Evolutionary conservation across 2,888 invertebrate species (phyloP).

Genomic region (Cynaeus angustus): DNA sequence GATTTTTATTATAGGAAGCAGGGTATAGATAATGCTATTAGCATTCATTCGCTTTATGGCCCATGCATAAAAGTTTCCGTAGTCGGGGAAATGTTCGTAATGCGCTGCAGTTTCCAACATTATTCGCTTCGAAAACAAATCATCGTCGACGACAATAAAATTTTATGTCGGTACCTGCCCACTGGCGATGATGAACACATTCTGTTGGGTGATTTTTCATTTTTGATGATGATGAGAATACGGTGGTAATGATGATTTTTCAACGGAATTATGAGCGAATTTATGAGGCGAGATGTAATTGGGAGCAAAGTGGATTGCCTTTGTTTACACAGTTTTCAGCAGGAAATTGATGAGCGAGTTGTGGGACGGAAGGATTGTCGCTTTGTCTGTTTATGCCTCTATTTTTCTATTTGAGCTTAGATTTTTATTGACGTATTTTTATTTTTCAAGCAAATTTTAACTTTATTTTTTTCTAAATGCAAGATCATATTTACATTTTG

Average conservation of each 20-base stretch:
- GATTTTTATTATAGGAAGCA: slow-evolving; percentile 52
- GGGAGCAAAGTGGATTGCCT: slow-evolving; percentile 12
- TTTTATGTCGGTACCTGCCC: slow-evolving; percentile 29
- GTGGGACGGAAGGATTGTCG: no score
- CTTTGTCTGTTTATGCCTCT: no score
- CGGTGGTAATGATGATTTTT: slow-evolving; percentile 8
- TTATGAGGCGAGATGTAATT: slow-evolving; percentile 10
- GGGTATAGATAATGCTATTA: slow-evolving; percentile 74
- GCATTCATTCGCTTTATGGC: slow-evolving; percentile 78
- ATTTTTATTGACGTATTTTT: no score
- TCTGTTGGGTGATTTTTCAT: slow-evolving; percentile 4
- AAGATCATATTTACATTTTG: no score
- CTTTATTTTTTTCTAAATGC: no score
- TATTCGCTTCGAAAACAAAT: slow-evolving; percentile 56
- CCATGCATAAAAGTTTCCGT: slow-evolving; percentile 75
- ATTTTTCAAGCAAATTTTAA: no score
- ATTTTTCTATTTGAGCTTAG: no score
- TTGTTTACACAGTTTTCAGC: slow-evolving; percentile 28
- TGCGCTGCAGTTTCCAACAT: slow-evolving; percentile 55
- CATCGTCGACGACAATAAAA: slow-evolving; percentile 52
- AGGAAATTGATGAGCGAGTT: no score
- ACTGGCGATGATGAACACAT: slow-evolving; percentile 9
- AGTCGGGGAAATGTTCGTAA: slow-evolving; percentile 68
- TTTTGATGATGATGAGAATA: not conserved
- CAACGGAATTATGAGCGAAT: slow-evolving; percentile 3